phyloP scores from a whole-genome alignment of 2,888 invertebrate species.

The Drosophila lacicola region DNA sequence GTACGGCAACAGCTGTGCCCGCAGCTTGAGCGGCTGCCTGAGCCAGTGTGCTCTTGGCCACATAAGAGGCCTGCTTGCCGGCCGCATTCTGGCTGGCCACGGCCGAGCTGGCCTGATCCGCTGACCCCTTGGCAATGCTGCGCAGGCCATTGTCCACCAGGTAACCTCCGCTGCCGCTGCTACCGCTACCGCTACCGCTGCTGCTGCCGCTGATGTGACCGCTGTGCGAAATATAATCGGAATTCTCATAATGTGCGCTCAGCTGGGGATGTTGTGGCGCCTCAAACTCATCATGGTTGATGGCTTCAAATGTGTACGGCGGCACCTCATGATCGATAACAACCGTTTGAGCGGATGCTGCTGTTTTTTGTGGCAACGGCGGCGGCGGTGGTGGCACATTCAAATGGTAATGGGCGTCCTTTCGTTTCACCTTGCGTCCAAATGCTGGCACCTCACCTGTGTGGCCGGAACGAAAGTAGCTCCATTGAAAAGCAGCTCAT shows the following conservation, averaged over 20 bases:
- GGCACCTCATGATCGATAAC: conserved; percentile 65
- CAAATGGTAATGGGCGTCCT: conserved; percentile 67
- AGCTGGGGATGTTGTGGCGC: conserved; percentile 28
- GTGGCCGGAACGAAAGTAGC: conserved; percentile 13
- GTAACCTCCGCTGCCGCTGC: conserved; percentile 46
- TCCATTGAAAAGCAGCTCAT: conserved; percentile 14
- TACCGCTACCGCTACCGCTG: conserved; percentile 10
- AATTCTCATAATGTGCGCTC: conserved; percentile 48
- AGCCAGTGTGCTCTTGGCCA: conserved; percentile 91
- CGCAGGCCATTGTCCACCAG: conserved; percentile 89
- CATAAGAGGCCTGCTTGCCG: conserved; percentile 91
- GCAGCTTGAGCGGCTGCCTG: conserved; percentile 91
- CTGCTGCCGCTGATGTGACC: conserved; percentile 14
- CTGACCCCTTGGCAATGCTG: conserved; percentile 90
- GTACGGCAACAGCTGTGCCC: conserved; percentile 89
- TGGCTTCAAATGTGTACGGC: conserved; percentile 75
- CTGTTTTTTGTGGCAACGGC: conserved; percentile 27
- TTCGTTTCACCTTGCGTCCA: conserved; percentile 77
- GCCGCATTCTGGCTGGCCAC: conserved; percentile 91
- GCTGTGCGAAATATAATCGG: conserved; percentile 45
- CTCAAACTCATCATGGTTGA: conserved; percentile 73
- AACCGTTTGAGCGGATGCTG: conserved; percentile 37
- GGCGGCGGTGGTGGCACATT: conserved; percentile 62
- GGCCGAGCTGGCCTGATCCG: conserved; percentile 91
- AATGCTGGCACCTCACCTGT: conserved; percentile 48